Conservation (phyloP, 2,888 invertebrate species). For the Eledona agricola region DNA sequence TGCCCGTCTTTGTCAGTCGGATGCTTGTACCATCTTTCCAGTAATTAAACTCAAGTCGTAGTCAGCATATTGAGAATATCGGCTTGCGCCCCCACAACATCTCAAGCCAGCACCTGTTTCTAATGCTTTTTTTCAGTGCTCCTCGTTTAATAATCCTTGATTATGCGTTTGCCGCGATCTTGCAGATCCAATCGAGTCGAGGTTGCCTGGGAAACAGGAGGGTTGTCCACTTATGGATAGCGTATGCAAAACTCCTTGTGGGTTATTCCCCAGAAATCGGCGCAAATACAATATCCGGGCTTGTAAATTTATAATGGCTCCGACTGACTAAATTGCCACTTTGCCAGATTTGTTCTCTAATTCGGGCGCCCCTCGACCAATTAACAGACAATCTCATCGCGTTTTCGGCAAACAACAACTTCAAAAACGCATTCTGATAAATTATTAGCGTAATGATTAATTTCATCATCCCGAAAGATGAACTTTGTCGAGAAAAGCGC, state of each 20-base stretch:
- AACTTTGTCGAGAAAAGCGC: constrained; percentile 18
- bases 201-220: constrained; percentile 28
- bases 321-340: constrained; percentile 30
- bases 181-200: constrained; percentile 13
- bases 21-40: constrained; percentile 1
- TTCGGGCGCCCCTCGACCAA: constrained; percentile 5
- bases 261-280: constrained; percentile 16
- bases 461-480: constrained; percentile 29
- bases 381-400: constrained; percentile 9
- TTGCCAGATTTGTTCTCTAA: constrained; percentile 31
- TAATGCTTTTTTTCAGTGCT: constrained; percentile 19
- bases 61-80: constrained; percentile 1
- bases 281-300: constrained; percentile 11
- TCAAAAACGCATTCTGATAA: constrained; percentile 16
- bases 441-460: constrained; percentile 26
- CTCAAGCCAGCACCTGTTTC: constrained; percentile 13
- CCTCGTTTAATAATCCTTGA: constrained; percentile 31
- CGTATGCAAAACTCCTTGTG: constrained; percentile 19
- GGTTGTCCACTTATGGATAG: constrained; percentile 27
- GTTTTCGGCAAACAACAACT: not conserved
- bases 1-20: not conserved
- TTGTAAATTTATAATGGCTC: constrained; percentile 24
- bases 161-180: constrained; percentile 27
- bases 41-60: not conserved
- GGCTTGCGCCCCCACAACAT: constrained; percentile 4